These are phyloP conservation scores for Okamejei kenojei DNA, from an alignment of 2,797 vertebrate species.

Conservation along the genomic window DNA sequence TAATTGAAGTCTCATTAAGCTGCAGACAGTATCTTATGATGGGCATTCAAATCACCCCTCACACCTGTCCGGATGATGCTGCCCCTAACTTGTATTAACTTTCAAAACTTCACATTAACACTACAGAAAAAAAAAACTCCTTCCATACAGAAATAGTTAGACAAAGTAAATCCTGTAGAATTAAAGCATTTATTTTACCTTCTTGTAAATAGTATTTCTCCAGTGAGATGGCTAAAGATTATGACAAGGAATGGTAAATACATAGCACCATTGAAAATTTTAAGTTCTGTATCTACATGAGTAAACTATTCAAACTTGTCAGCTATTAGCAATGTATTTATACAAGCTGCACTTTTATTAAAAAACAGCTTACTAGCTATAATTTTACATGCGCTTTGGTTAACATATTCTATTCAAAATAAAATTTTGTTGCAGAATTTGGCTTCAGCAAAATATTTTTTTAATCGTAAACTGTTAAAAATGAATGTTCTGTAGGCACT, in stretches of 20 bases:
- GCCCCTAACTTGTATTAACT: constrained; percentile 8
- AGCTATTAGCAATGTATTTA: constrained; percentile 42
- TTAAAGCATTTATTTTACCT: constrained; percentile 38
- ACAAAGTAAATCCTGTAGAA: constrained; percentile 22
- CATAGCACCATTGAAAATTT: constrained; percentile 88
- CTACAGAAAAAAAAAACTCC: constrained; percentile 7
- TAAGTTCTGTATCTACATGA: constrained; percentile 46
- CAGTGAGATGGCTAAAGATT: constrained; percentile 72
- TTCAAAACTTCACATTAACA: neutral
- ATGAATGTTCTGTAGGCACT: constrained; percentile 78
- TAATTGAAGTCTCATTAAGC: neutral
- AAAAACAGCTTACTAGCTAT: constrained; percentile 49
- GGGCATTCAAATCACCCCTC: constrained; percentile 29
- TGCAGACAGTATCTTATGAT: neutral
- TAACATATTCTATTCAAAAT: constrained; percentile 54
- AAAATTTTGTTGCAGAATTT: constrained; percentile 48
- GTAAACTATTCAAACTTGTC: constrained; percentile 35
- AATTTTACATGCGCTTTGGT: constrained; percentile 63
- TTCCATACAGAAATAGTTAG: constrained; percentile 34
- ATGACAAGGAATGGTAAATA: constrained; percentile 94
- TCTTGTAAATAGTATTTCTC: constrained; percentile 51
- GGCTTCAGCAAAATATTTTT: constrained; percentile 53
- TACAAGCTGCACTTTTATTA: constrained; percentile 40
- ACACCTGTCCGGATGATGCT: neutral
- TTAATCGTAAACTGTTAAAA: constrained; percentile 70